Base-by-base conservation (phyloP, 2,888 invertebrate genomes). In the Netelia fuscicornis region DNA sequence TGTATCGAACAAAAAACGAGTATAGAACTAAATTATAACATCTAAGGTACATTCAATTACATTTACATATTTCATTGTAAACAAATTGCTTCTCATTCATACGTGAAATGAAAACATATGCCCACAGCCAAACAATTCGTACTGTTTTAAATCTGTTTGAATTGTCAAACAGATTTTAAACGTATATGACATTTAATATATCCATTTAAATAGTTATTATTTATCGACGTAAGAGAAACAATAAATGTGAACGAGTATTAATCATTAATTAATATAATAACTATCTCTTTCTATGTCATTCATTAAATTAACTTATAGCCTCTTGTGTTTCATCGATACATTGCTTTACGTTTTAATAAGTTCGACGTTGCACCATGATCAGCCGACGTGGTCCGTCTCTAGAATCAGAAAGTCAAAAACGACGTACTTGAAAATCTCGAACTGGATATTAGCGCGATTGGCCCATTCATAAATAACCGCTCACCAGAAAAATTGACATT, bases 321-420 rank as follows among this genome's bases (percentile, higher is more conserved):
- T 90, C 89, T 88, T 58, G 23, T 75, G 48, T 56, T 44, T 60
- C 74, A 72, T 80, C 52, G 56, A 77, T 83, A 75, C 78, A 77
- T 86, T 78, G 78, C 81, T 82, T 86, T 84, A 81, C 52, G 81
- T 81, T 81, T 79, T 37, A 37, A 37, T 37, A 68, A 70, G 42
- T 65, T 84, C 75, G 72, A 83, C 80, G 80, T 80, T 83, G 78
- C 87, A 87, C 84, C 88, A 86, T 78, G 84, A 87, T 92, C 91
- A 92, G 89, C 92, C 93, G 84, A 91, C 87, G 82, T 91, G 91
- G 88, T 92, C 92, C 89, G 91, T 91, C 83, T 92, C 93, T 93
- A 90, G 87, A 93, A 93, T 90, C 90, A 92, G 88, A 91, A 91
- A 91, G 78, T 81, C 72, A 83, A 83, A 79, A 62, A 76, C 62